Conservation (phyloP, 2,888 invertebrate species). For the Molorchus minor region DNA sequence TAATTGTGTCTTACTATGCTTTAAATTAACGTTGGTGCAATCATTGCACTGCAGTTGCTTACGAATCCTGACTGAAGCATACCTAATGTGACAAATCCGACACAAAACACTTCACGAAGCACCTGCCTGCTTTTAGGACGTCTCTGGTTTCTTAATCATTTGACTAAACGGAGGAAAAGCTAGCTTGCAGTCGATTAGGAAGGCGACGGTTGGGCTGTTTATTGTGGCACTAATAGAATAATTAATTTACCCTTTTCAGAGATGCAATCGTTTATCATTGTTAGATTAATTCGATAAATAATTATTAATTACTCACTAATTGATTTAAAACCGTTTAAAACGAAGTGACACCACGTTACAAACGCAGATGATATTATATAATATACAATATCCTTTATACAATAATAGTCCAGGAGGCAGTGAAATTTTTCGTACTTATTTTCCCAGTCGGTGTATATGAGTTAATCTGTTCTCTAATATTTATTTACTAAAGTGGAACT, state of each 20-base stretch:
- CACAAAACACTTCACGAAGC: constrained; percentile 17
- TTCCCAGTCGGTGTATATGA: too few species aligned
- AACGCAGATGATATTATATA: background rate
- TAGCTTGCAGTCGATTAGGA: constrained; percentile 30
- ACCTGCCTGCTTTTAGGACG: constrained; percentile 26
- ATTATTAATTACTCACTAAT: constrained; percentile 35
- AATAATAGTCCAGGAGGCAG: too few species aligned
- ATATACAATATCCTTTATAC: too few species aligned
- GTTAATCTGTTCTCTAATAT: too few species aligned
- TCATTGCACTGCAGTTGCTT: constrained; percentile 20
- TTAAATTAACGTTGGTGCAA: too few species aligned
- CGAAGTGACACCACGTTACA: background rate
- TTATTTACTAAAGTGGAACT: too few species aligned
- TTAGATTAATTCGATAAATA: constrained; percentile 35
- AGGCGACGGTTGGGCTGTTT: constrained; percentile 22
- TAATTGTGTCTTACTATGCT: too few species aligned
- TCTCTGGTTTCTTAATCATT: constrained; percentile 30
- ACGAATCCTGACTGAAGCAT: constrained; percentile 9
- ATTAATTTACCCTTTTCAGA: constrained; percentile 37
- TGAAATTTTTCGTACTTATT: too few species aligned
- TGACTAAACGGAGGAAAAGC: background rate
- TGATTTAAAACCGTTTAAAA: constrained; percentile 29
- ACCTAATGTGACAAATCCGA: constrained; percentile 10
- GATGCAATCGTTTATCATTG: constrained; percentile 31
- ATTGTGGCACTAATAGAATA: constrained; percentile 36